Evolutionary conservation across 1,140 invertebrate genomes (phyloP).

Genomic region (Zaprionus davidi): DNA sequence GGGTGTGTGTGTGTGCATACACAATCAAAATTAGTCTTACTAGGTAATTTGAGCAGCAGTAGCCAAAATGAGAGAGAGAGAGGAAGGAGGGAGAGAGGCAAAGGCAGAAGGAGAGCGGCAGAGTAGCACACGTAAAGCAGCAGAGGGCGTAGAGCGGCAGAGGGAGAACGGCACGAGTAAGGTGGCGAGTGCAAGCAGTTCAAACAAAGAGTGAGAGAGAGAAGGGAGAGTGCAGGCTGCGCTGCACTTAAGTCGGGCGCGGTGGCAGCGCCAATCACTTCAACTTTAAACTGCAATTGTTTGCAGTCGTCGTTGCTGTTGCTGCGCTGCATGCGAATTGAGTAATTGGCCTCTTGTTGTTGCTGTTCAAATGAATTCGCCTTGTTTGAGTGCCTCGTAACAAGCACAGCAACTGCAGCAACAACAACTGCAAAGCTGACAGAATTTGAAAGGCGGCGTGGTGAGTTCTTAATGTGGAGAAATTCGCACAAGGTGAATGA

Average conservation of each 20-base stretch:
- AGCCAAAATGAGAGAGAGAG: slow-evolving; percentile 42
- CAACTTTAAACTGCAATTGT: slow-evolving; percentile 72
- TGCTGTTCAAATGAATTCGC: slow-evolving; percentile 54
- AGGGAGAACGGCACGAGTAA: slow-evolving; percentile 7
- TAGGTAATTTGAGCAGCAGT: slow-evolving; percentile 70
- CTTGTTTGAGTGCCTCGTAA: slow-evolving; percentile 40
- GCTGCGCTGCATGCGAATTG: slow-evolving; percentile 40
- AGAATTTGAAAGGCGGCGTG: slow-evolving; percentile 37
- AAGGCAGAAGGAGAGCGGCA: no score
- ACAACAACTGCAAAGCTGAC: slow-evolving; percentile 21
- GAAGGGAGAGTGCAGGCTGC: neutral
- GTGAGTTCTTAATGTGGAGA: slow-evolving; percentile 13
- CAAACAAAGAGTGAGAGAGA: slow-evolving; percentile 3
- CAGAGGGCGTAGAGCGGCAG: neutral
- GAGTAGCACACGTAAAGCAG: no score
- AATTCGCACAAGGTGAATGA: neutral
- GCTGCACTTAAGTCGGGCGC: slow-evolving; percentile 10
- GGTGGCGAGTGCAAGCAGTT: neutral
- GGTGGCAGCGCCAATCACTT: slow-evolving; percentile 56
- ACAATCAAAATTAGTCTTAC: slow-evolving; percentile 67
- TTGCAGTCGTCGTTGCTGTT: slow-evolving; percentile 21
- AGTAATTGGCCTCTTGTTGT: slow-evolving; percentile 59
- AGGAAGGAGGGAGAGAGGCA: neutral
- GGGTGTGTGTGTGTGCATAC: slow-evolving; percentile 35
- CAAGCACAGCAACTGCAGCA: slow-evolving; percentile 22